Evolutionary conservation across 2,888 invertebrate species (phyloP).

Genomic region (Vannuccia rotundouncinata): DNA sequence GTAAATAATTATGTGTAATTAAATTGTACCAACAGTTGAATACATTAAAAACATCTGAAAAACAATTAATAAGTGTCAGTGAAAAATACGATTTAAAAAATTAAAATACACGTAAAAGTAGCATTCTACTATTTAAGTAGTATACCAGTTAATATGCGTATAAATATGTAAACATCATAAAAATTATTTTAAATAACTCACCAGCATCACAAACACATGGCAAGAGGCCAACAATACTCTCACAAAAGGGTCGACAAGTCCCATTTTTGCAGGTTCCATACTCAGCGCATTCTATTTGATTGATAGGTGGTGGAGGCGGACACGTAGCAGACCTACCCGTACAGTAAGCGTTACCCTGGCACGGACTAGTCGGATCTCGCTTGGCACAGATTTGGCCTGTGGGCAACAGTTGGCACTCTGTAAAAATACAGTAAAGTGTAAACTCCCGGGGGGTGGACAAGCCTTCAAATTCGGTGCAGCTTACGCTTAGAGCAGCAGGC

Average conservation of each 20-base stretch:
- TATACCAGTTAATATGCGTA: background rate
- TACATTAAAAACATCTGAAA: too few species aligned
- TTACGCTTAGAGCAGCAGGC: slow-evolving; percentile 57
- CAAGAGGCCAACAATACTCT: slow-evolving; percentile 76
- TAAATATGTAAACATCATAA: background rate
- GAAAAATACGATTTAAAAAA: background rate
- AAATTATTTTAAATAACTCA: slow-evolving; percentile 56
- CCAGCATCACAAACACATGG: slow-evolving; percentile 94
- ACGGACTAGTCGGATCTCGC: slow-evolving; percentile 33
- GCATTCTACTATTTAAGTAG: background rate
- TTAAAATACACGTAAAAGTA: background rate
- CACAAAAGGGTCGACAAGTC: slow-evolving; percentile 88
- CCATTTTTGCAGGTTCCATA: slow-evolving; percentile 77
- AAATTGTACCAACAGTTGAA: too few species aligned
- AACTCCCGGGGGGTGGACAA: background rate
- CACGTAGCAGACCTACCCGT: slow-evolving; percentile 70
- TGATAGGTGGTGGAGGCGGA: slow-evolving; percentile 76
- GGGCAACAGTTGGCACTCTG: slow-evolving; percentile 20
- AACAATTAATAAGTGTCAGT: too few species aligned
- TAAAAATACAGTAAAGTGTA: too few species aligned
- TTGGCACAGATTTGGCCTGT: slow-evolving; percentile 12
- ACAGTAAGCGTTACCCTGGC: slow-evolving; percentile 8
- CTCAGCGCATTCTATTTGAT: slow-evolving; percentile 77
- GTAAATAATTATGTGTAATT: too few species aligned
- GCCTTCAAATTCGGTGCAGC: too few species aligned